These are phyloP conservation scores for Heterohyrax brucei DNA, from an alignment of 2,797 vertebrate species.

Conservation along the genomic window DNA sequence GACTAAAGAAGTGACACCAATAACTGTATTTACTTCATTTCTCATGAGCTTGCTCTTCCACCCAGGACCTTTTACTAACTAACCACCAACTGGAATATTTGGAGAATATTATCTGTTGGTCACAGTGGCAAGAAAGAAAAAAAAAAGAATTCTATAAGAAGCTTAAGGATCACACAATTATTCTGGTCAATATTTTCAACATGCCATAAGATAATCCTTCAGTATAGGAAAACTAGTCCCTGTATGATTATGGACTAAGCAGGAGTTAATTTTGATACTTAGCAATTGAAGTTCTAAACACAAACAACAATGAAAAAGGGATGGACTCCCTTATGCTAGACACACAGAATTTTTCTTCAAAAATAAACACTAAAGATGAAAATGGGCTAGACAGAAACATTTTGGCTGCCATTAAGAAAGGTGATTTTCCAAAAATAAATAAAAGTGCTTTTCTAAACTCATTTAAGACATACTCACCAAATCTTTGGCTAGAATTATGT, in stretches of 20 bases:
- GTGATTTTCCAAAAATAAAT: constrained; percentile 42
- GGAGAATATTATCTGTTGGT: background rate
- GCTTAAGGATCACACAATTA: background rate
- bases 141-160: background rate
- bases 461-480: constrained; percentile 38
- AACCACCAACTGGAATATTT: background rate
- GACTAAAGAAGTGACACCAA: background rate
- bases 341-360: background rate
- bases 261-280: constrained; percentile 46
- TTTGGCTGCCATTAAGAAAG: background rate
- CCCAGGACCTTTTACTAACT: background rate
- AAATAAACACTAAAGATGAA: background rate
- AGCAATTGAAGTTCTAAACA: constrained; percentile 42
- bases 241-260: background rate
- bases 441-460: background rate
- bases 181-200: background rate
- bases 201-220: constrained; percentile 39
- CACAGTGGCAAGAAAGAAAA: background rate
- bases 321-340: background rate
- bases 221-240: background rate
- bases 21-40: background rate
- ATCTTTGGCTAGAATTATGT: background rate
- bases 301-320: background rate
- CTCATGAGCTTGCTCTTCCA: background rate
- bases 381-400: constrained; percentile 32